phyloP scores from a whole-genome alignment of 1,140 invertebrate genomes.

The Cylas formicarius region DNA sequence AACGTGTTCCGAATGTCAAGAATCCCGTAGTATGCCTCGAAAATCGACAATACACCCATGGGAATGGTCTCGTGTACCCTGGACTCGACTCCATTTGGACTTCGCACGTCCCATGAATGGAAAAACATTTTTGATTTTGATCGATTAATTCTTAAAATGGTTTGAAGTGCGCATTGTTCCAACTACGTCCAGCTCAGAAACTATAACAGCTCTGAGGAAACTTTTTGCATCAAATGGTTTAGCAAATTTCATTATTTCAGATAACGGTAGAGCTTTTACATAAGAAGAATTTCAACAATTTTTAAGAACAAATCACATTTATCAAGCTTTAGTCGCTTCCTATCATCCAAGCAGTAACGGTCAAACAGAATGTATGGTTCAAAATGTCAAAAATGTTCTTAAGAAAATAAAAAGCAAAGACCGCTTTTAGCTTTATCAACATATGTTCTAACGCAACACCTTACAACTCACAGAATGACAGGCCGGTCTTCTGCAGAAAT shows the following conservation, averaged over 20 bases:
- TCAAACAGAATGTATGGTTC: slow-evolving; percentile 7
- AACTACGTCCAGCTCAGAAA: slow-evolving; percentile 17
- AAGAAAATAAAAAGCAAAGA: too few species aligned
- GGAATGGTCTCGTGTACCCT: too few species aligned
- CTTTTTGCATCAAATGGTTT: slow-evolving; percentile 20
- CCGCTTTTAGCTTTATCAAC: too few species aligned
- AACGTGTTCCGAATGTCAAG: too few species aligned
- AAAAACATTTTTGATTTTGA: too few species aligned
- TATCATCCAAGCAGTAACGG: slow-evolving; percentile 14
- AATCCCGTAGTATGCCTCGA: too few species aligned
- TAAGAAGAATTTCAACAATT: slow-evolving; percentile 23
- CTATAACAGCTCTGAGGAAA: slow-evolving; percentile 14
- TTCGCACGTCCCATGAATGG: too few species aligned
- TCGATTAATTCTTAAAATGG: slow-evolving; percentile 37
- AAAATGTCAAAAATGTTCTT: slow-evolving; percentile 13
- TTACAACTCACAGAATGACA: too few species aligned
- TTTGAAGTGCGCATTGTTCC: slow-evolving; percentile 25
- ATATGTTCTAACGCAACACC: too few species aligned
- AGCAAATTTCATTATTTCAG: slow-evolving; percentile 11
- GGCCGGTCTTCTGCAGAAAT: too few species aligned
- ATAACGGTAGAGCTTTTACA: slow-evolving; percentile 20
- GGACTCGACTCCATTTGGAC: too few species aligned
- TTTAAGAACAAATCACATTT: slow-evolving; percentile 8
- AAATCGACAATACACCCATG: too few species aligned
- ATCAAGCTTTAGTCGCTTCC: slow-evolving; percentile 3